Base-by-base conservation (phyloP, 92 coral and sea anemone genomes). In the Diadumene lineata region DNA sequence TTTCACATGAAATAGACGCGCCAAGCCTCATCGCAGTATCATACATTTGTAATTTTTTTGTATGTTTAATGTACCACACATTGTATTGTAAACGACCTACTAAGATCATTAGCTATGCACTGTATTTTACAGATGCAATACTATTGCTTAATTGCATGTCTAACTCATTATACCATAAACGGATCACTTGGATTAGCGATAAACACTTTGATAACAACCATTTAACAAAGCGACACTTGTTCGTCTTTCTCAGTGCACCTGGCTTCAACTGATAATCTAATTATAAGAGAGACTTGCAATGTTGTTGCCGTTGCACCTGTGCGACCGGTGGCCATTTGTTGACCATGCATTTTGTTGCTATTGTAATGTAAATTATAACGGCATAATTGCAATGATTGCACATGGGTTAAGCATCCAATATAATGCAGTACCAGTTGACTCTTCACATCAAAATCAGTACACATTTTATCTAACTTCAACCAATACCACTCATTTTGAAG, bases 251-350 rank as follows among this genome's bases (percentile, higher is more conserved):
- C 27, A 3, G 2, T 3, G 15, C 68, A 62, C 68, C 68, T 62
- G 43, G 6, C 15, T 1, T 28, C 21, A 21, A 11, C 1, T 62
- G 6, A 22, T 62, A 28, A n/a, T 18, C 29, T 31, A 58, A 58
- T 58, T 58, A 58, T n/a, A n/a, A n/a, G n/a, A 60, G 11, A 10
- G 30, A 29, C n/a, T 62, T 28, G 43, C 68, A 29, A 53, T n/a
- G n/a, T n/a, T n/a, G n/a, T n/a, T n/a, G n/a, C n/a, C n/a, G 19
- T 53, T 62, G 30, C 68, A 62, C 68, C 68, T 29, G 68, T 62
- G n/a, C 31, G 43, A 31, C 38, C 31, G 68, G 68, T 62, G 38
- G 13, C n/a, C 1, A 7, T 28, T 30, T 62, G 68, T 62, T 62
- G 28, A 30, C 68, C 68, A 62, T 62, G 68, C 68, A 60, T 30